phyloP scores from a whole-genome alignment of 37 sponge, comb jelly and placozoan genomes.

The Tethya wilhelma region DNA sequence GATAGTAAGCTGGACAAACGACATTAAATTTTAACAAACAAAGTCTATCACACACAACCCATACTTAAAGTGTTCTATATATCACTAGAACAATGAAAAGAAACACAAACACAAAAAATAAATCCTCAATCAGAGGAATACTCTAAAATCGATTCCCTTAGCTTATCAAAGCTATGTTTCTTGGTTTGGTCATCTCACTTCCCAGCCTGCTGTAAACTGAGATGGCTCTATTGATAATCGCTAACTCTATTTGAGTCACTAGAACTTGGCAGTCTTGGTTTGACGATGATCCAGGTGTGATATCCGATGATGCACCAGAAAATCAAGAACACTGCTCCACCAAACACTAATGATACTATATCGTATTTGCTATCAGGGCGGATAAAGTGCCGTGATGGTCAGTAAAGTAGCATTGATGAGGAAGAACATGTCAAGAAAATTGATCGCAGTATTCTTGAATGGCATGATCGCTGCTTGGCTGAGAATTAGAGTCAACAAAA shows the following conservation, averaged over 20 bases:
- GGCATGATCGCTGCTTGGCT: conserved; percentile 16
- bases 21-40: too few species aligned
- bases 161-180: not conserved
- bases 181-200: not conserved
- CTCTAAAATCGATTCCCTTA: conserved; percentile 19
- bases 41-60: not conserved
- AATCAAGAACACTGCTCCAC: conserved; percentile 3
- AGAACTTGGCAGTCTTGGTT: too few species aligned
- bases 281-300: not conserved
- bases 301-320: conserved; percentile 7
- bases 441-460: conserved; percentile 7
- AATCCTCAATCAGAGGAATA: not conserved
- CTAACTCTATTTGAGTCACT: not conserved
- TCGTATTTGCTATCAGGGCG: too few species aligned
- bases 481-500: conserved; percentile 1
- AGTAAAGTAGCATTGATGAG: not conserved
- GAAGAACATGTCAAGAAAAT: conserved; percentile 18
- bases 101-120: not conserved
- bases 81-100: not conserved
- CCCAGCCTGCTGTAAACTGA: too few species aligned
- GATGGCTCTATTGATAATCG: not conserved
- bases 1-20: not conserved
- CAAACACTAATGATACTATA: not conserved
- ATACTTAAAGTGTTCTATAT: not conserved
- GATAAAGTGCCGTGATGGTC: not conserved